Conservation (phyloP, 2,113 vertebrate species). For the Dissostichus mawsoni region DNA sequence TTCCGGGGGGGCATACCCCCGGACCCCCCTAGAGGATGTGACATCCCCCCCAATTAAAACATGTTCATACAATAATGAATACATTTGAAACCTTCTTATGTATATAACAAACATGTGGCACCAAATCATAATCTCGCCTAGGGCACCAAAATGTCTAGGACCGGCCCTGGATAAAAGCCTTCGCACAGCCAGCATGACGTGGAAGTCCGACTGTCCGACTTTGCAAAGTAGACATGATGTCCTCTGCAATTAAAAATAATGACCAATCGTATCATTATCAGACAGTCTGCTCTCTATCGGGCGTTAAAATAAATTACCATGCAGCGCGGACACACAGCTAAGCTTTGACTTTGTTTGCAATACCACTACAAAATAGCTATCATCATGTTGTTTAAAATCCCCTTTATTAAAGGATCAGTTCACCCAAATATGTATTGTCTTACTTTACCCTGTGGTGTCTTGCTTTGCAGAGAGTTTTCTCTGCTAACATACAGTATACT, state of each 20-base stretch:
- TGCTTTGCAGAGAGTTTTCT: background rate
- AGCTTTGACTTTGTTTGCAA: background rate
- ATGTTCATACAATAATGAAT: no score
- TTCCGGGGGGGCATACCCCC: no score
- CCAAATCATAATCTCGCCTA: no score
- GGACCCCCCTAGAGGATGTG: no score
- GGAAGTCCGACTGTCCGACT: conserved; percentile 17
- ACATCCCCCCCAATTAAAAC: no score
- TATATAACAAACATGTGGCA: no score
- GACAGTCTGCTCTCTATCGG: background rate
- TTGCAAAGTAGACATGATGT: conserved; percentile 8
- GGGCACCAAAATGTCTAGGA: no score
- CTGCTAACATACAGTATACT: background rate
- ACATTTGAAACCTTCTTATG: no score
- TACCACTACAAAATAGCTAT: background rate
- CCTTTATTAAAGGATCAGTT: conserved; percentile 1
- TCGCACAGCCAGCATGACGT: conserved; percentile 20
- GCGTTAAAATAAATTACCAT: background rate
- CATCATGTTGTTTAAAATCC: background rate
- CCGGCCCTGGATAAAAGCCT: conserved; percentile 9
- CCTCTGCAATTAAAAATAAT: conserved; percentile 2
- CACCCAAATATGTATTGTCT: background rate
- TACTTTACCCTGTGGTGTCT: background rate
- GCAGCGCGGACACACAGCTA: background rate
- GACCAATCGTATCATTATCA: background rate